Evolutionary conservation across 2,113 vertebrate species (phyloP).

Genomic region (Progne subis): DNA sequence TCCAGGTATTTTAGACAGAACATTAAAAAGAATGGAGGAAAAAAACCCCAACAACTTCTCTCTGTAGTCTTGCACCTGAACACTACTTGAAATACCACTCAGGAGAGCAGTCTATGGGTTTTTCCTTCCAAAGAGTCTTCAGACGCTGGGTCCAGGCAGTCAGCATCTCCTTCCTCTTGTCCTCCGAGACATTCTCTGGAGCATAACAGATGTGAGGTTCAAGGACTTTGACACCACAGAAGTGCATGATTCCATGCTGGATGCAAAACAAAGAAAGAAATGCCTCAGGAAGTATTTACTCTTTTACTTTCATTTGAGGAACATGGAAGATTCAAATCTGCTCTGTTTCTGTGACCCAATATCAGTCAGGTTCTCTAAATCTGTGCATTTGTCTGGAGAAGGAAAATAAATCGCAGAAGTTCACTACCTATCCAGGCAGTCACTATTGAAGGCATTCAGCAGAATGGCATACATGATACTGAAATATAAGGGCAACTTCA

Average conservation of each 20-base stretch:
- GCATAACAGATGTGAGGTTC: constrained; percentile 75
- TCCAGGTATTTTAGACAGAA: background rate
- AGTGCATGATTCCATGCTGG: constrained; percentile 76
- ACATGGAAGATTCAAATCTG: background rate
- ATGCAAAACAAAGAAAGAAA: background rate
- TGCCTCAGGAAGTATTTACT: background rate
- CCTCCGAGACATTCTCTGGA: constrained; percentile 38
- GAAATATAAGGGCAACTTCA: background rate
- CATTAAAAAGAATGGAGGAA: background rate
- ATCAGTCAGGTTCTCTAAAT: background rate
- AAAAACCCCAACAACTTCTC: background rate
- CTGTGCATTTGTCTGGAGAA: background rate
- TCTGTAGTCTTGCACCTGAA: background rate
- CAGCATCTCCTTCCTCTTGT: constrained; percentile 67
- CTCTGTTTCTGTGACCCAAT: background rate
- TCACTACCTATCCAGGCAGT: background rate
- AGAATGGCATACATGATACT: background rate
- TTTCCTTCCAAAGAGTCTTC: constrained; percentile 72
- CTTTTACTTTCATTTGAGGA: background rate
- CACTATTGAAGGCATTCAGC: background rate
- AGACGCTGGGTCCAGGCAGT: constrained; percentile 69
- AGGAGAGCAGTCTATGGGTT: constrained; percentile 70
- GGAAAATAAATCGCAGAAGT: background rate
- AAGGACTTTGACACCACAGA: constrained; percentile 75
- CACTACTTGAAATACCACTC: constrained; percentile 71